Percentiles rank a stretch among this genome's conserved stretches.
Evolutionary conservation across 2,888 invertebrate genomes (phyloP).

Genomic region (Ornithoptera alexandrae): DNA sequence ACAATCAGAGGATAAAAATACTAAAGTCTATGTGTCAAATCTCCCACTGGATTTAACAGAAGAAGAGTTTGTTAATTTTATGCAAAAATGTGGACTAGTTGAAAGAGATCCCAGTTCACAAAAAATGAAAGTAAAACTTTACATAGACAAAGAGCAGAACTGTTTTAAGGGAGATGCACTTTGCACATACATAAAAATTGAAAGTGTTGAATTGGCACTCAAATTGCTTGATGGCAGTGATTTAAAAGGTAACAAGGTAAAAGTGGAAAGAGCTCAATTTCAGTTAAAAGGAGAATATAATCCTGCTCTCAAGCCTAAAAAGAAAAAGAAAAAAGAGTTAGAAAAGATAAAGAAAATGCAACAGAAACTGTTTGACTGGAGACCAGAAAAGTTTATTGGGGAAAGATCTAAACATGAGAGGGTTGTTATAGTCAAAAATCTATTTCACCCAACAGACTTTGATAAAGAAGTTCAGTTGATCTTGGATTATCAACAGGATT

Average conservation of each 20-base stretch:
- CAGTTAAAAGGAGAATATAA: conserved; percentile 96
- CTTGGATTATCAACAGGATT: conserved; percentile 93
- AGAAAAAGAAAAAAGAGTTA: conserved; percentile 92
- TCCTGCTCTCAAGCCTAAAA: conserved; percentile 94
- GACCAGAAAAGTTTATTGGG: conserved; percentile 93
- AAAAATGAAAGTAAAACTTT: conserved; percentile 94
- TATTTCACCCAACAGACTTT: conserved; percentile 94
- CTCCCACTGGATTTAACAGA: conserved; percentile 93
- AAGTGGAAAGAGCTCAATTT: conserved; percentile 96
- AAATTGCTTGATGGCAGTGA: conserved; percentile 94
- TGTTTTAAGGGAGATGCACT: conserved; percentile 96
- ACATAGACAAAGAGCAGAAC: conserved; percentile 88
- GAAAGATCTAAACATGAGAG: conserved; percentile 93
- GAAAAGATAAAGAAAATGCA: conserved; percentile 95
- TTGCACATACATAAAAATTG: conserved; percentile 97
- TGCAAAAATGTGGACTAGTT: conserved; percentile 97
- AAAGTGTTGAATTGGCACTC: conserved; percentile 96
- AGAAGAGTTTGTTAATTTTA: conserved; percentile 93
- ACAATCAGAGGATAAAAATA: conserved; percentile 89
- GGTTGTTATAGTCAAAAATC: conserved; percentile 94
- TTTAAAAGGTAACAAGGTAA: conserved; percentile 88
- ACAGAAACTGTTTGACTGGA: conserved; percentile 98
- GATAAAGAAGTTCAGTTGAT: conserved; percentile 93
- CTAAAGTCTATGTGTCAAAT: conserved; percentile 97
- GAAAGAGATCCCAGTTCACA: conserved; percentile 90